Percentiles rank a stretch among this genome's conserved stretches.
These are phyloP conservation scores for Hetaerina titia DNA, from an alignment of 2,888 invertebrate species.

Conservation along the genomic window DNA sequence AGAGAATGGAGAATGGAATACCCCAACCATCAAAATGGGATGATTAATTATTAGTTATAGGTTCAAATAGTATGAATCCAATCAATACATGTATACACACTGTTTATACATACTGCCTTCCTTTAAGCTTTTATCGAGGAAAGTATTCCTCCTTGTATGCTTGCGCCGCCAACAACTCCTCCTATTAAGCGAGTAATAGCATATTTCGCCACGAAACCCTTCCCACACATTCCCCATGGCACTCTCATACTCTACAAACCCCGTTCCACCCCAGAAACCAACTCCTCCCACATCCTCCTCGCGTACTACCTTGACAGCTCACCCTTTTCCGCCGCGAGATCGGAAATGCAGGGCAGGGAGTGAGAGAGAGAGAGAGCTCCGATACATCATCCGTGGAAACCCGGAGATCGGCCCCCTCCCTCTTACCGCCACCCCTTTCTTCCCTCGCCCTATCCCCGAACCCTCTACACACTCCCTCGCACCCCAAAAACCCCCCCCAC, in stretches of 20 bases:
- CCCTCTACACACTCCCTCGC: no score
- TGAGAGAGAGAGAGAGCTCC: background rate
- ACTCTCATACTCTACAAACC: background rate
- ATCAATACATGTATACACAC: no score
- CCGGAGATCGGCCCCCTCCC: background rate
- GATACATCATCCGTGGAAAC: slow-evolving; percentile 37
- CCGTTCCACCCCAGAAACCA: background rate
- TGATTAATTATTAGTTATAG: no score
- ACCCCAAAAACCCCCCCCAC: no score
- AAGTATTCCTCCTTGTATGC: background rate
- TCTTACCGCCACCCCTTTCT: background rate
- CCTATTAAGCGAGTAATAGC: background rate
- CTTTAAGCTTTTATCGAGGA: background rate
- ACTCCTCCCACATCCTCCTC: background rate
- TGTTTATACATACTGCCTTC: background rate
- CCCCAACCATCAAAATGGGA: no score
- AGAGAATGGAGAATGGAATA: no score
- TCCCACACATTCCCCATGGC: background rate
- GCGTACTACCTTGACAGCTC: slow-evolving; percentile 28
- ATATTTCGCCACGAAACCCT: background rate
- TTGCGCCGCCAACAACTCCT: background rate
- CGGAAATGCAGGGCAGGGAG: slow-evolving; percentile 29
- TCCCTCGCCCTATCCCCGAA: background rate
- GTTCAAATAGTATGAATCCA: no score
- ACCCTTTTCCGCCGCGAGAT: slow-evolving; percentile 41